These are phyloP conservation scores for Teleopsis dalmanni DNA, from an alignment of 1,140 invertebrate genomes.

Conservation along the genomic window DNA sequence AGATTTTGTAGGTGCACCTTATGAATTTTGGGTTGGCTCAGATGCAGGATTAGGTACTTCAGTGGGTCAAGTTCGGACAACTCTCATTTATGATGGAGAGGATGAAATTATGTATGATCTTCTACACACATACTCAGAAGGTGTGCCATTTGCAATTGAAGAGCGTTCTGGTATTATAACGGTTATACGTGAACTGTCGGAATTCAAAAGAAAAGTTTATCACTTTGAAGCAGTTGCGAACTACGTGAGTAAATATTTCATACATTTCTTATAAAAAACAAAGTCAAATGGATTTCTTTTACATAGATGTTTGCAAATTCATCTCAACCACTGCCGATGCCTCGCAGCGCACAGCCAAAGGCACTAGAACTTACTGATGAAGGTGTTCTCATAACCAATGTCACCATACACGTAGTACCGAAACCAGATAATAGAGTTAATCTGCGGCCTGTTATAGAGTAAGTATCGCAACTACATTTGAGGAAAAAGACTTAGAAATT, in stretches of 20 bases:
- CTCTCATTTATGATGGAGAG: slow-evolving; percentile 55
- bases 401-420: slow-evolving; percentile 74
- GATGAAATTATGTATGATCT: slow-evolving; percentile 67
- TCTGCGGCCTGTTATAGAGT: slow-evolving; percentile 56
- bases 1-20: slow-evolving; percentile 79
- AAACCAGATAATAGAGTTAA: slow-evolving; percentile 58
- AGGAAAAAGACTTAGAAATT: neutral
- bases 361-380: slow-evolving; percentile 44
- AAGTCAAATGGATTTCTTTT: neutral
- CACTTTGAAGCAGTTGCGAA: slow-evolving; percentile 76
- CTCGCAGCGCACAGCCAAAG: slow-evolving; percentile 21
- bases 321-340: slow-evolving; percentile 21
- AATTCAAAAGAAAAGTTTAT: slow-evolving; percentile 60
- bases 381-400: slow-evolving; percentile 64
- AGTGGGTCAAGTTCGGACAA: slow-evolving; percentile 74
- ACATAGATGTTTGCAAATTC: slow-evolving; percentile 35
- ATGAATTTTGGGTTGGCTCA: slow-evolving; percentile 82
- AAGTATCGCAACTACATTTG: slow-evolving; percentile 30
- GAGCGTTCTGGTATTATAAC: slow-evolving; percentile 80
- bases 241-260: slow-evolving; percentile 42
- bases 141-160: slow-evolving; percentile 84
- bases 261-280: neutral
- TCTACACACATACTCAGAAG: slow-evolving; percentile 71
- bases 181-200: slow-evolving; percentile 66
- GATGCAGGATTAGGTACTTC: slow-evolving; percentile 75